A percentile compares a stretch with the other conserved stretches of the same genome.
Evolutionary conservation across 2,888 invertebrate genomes (phyloP).

Genomic region (Molorchus minor): DNA sequence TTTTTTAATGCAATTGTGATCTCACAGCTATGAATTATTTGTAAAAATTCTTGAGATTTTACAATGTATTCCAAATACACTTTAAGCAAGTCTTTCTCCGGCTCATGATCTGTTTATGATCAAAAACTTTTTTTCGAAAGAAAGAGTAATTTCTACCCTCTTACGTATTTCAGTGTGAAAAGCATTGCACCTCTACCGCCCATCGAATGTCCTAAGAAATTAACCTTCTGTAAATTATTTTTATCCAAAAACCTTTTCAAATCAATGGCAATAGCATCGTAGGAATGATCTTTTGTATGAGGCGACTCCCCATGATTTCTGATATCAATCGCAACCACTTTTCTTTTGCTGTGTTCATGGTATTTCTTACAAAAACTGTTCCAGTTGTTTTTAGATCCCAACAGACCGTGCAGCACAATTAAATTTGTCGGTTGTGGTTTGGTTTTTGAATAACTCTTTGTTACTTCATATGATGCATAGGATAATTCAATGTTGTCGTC

Average conservation of each 20-base stretch:
- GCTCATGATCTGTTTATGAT: too few species aligned
- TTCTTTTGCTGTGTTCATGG: slow-evolving; percentile 69
- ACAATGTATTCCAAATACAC: too few species aligned
- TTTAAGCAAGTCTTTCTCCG: too few species aligned
- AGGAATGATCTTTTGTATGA: slow-evolving; percentile 77
- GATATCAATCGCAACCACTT: slow-evolving; percentile 84
- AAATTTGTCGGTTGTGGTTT: slow-evolving; percentile 68
- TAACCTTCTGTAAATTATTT: slow-evolving; percentile 70
- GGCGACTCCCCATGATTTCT: slow-evolving; percentile 96
- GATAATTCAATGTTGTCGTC: slow-evolving; percentile 62
- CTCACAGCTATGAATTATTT: too few species aligned
- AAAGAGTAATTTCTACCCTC: background rate
- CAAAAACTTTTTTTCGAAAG: background rate
- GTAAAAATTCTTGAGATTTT: too few species aligned
- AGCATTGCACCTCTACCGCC: slow-evolving; percentile 93
- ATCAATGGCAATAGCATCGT: slow-evolving; percentile 80
- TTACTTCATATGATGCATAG: slow-evolving; percentile 73
- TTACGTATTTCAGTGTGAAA: slow-evolving; percentile 77
- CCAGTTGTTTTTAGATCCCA: slow-evolving; percentile 91
- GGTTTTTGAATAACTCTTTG: slow-evolving; percentile 53
- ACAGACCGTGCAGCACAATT: slow-evolving; percentile 85
- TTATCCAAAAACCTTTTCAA: slow-evolving; percentile 72
- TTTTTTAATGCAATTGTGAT: too few species aligned
- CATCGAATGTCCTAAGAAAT: slow-evolving; percentile 92
- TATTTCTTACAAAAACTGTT: slow-evolving; percentile 75